Conservation (phyloP, 2,888 invertebrate species). For the Leptopilina myrica region DNA sequence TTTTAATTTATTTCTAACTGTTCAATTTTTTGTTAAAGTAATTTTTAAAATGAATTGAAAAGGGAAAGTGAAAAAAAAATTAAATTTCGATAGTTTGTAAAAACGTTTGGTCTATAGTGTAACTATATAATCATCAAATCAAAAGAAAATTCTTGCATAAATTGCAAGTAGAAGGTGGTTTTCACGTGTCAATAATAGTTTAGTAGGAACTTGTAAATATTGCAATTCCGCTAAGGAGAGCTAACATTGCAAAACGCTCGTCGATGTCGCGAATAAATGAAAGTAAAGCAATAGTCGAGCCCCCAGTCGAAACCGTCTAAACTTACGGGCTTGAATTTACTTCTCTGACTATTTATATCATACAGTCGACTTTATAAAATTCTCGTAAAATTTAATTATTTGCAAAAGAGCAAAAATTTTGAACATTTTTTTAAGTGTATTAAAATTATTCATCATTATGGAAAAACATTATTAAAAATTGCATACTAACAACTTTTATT, state of each 20-base stretch:
- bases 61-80: no score
- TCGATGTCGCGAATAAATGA: conserved; percentile 40
- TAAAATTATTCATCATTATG: no score
- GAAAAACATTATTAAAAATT: no score
- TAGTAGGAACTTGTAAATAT: conserved; percentile 15
- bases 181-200: conserved; percentile 4
- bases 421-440: no score
- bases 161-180: conserved; percentile 9
- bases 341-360: no score
- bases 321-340: background rate
- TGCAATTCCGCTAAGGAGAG: conserved; percentile 9
- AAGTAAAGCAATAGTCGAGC: conserved; percentile 56
- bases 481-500: no score
- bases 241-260: conserved; percentile 33
- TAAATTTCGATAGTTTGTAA: background rate
- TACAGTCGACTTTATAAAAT: no score
- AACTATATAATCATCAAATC: conserved; percentile 3
- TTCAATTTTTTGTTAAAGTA: no score
- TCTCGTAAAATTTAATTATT: no score
- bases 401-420: no score
- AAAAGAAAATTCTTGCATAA: conserved; percentile 12
- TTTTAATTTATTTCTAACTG: no score
- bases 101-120: conserved; percentile 18
- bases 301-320: conserved; percentile 40
- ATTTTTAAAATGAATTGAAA: no score